Conservation (phyloP, 2,113 vertebrate species). For the Stigmatopora nigra region DNA sequence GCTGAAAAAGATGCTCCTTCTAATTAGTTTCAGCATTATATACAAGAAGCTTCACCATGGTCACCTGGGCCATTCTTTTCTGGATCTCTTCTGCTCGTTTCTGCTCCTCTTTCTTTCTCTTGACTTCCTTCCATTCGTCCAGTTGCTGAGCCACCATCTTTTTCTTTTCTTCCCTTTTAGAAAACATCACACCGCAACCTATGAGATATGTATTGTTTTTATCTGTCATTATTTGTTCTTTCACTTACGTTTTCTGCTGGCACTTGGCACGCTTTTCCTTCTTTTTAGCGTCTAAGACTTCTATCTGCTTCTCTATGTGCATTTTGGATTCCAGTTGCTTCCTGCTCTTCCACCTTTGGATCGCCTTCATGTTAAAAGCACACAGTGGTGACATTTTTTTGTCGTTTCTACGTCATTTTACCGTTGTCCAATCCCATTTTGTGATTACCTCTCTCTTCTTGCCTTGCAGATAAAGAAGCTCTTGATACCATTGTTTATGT, state of each 20-base stretch:
- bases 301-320: constrained; percentile 66
- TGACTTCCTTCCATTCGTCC: constrained; percentile 76
- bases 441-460: constrained; percentile 80
- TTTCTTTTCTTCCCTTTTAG: constrained; percentile 66
- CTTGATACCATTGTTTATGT: constrained; percentile 82
- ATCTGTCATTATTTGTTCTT: neutral
- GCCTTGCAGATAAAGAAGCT: constrained; percentile 76
- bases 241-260: neutral
- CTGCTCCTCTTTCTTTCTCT: constrained; percentile 61
- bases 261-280: constrained; percentile 17
- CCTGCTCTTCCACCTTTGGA: constrained; percentile 79
- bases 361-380: constrained; percentile 66
- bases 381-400: neutral
- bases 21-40: constrained; percentile 21
- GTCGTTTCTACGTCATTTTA: neutral
- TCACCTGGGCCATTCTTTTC: constrained; percentile 58
- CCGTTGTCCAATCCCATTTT: neutral
- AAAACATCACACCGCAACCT: neutral
- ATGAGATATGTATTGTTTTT: neutral
- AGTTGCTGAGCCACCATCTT: constrained; percentile 55
- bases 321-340: constrained; percentile 66
- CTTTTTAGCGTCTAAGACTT: constrained; percentile 47
- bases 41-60: neutral
- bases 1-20: constrained; percentile 65
- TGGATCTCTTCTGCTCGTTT: constrained; percentile 66